phyloP scores from a whole-genome alignment of 2,113 vertebrate species.

The Zapus hudsonius region DNA sequence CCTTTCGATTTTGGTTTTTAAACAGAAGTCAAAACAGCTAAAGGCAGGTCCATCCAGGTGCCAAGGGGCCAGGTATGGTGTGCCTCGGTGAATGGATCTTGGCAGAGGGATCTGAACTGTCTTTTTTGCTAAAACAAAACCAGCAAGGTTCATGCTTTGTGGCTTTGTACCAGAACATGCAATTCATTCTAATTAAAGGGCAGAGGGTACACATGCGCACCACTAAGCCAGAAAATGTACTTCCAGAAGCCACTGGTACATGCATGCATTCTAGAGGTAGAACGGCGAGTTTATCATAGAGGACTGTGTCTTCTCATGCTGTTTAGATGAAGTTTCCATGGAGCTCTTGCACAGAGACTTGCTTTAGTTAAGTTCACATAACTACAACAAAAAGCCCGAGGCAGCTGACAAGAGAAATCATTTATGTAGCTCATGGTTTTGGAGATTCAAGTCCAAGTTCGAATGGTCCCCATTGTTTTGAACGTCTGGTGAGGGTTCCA shows the following conservation, averaged over 20 bases:
- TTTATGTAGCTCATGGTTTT: background rate
- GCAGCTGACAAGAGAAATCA: background rate
- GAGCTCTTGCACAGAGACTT: background rate
- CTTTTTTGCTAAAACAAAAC: conserved; percentile 43
- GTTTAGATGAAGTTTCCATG: background rate
- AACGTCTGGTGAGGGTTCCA: background rate
- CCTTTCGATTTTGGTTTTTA: background rate
- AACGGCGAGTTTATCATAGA: background rate
- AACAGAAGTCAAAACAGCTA: background rate
- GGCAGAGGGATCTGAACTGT: background rate
- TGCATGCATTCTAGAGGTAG: background rate
- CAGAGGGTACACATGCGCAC: background rate
- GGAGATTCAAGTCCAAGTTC: background rate
- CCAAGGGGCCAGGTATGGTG: background rate
- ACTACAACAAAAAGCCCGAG: background rate
- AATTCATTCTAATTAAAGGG: conserved; percentile 46
- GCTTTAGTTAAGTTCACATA: background rate
- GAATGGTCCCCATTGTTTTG: background rate
- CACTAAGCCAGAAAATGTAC: conserved; percentile 46
- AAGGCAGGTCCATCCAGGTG: background rate
- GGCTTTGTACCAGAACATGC: conserved; percentile 32
- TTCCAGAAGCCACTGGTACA: background rate
- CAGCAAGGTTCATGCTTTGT: conserved; percentile 1
- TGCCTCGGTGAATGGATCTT: background rate
- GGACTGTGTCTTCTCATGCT: background rate